Percentiles rank a stretch among this genome's conserved stretches.
Evolutionary conservation across 2,113 vertebrate species (phyloP).

Genomic region (Melanostigma gelatinosum): DNA sequence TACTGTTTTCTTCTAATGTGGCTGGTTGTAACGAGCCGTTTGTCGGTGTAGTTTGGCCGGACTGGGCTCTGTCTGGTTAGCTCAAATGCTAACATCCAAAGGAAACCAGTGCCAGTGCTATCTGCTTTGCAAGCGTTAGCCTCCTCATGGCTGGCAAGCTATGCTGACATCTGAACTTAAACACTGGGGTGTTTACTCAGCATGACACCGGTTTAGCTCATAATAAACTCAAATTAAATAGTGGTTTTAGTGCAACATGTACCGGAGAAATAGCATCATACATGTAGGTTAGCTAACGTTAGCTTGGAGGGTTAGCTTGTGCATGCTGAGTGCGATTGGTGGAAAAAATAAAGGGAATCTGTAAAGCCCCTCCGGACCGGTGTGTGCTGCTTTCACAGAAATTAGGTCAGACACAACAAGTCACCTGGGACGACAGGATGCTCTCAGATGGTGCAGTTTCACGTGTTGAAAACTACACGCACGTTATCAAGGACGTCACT

Average conservation of each 20-base stretch:
- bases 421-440: slow-evolving; percentile 33
- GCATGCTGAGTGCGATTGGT: slow-evolving; percentile 37
- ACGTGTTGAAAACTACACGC: not conserved
- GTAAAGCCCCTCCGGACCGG: slow-evolving; percentile 29
- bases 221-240: not conserved
- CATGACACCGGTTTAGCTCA: not conserved
- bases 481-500: slow-evolving; percentile 14
- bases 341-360: slow-evolving; percentile 7
- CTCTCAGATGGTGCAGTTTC: not conserved
- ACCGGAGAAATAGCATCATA: not conserved
- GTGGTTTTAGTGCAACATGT: no score
- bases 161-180: not conserved
- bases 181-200: not conserved
- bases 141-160: not conserved
- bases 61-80: slow-evolving; percentile 60
- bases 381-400: slow-evolving; percentile 31
- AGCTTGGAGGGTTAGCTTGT: slow-evolving; percentile 49
- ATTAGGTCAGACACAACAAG: slow-evolving; percentile 46
- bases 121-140: slow-evolving; percentile 13
- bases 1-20: not conserved
- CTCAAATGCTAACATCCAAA: slow-evolving; percentile 58
- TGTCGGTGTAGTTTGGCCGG: not conserved
- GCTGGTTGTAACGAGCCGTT: not conserved
- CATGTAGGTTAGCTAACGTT: slow-evolving; percentile 18
- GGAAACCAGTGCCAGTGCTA: slow-evolving; percentile 51